Base-by-base conservation (phyloP, 2,113 vertebrate species). In the Pterocles gutturalis region DNA sequence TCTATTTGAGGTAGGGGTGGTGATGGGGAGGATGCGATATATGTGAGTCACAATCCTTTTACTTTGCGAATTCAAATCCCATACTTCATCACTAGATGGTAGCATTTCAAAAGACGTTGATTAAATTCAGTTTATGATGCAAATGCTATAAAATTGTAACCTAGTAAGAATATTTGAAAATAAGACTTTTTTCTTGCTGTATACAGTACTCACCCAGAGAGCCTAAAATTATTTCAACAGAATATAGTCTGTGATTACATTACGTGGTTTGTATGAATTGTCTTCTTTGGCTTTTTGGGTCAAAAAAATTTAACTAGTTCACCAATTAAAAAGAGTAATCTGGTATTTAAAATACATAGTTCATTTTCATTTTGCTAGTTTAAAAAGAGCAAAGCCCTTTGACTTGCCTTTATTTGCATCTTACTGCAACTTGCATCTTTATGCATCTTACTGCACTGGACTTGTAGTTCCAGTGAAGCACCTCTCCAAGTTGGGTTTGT, bases 51-150 rank as follows among this genome's bases (percentile, higher is more conserved):
- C 33, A 4, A 19, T 7, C 10, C 7, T 62, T 90, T 77, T 22
- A 10, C n/a, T 89, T 79, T 54, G 36, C 90, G 46, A 46, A 25
- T 54, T 17, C 55, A 58, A 12, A 81, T 84, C 34, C 55, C 48
- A 2, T 64, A 24, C 11, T 36, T 88, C 9, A 19, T 78, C 95
- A 81, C 83, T 92, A 96, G 96, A 57, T 96, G 96, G 95, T 91
- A 94, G 46, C 5, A 41, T 73, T 92, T 90, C 46, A 71, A 70
- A 92, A 61, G 66, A 17, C 20, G 8, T 41, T 3, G 9, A 19
- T 73, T 61, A 53, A 75, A 85, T 89, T 87, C 48, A 18, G 11
- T 1, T 51, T 34, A 5, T 43, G 13, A 11, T 46, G 16, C 16
- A 49, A 62, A 10, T 73, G 64, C 36, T 41, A 19, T 28, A 62